Percentiles rank a stretch among this genome's conserved stretches.
Evolutionary conservation across 2,797 vertebrate species (phyloP).

Genomic region (Sphenopsis melanotis): DNA sequence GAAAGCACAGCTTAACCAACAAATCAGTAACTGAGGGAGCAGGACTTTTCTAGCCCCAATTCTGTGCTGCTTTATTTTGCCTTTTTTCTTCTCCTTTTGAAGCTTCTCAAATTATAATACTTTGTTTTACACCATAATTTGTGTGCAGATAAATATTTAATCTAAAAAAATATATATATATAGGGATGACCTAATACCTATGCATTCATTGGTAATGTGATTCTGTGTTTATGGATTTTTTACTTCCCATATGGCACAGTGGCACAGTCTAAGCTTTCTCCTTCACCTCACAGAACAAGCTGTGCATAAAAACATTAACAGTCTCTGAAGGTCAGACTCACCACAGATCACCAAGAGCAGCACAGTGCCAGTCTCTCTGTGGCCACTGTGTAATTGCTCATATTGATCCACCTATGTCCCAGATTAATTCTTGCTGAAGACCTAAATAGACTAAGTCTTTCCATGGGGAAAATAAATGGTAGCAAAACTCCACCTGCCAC

Average conservation of each 20-base stretch:
- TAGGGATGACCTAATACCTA: not conserved
- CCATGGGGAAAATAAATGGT: not conserved
- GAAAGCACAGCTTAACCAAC: not conserved
- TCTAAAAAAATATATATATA: not conserved
- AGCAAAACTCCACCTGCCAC: not conserved
- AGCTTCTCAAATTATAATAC: not conserved
- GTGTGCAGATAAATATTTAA: not conserved
- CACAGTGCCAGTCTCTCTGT: not conserved
- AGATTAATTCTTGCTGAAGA: not conserved
- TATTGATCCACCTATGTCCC: not conserved
- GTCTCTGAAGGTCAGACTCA: not conserved
- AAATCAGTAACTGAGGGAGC: not conserved
- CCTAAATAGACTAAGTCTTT: not conserved
- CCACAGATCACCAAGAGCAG: not conserved
- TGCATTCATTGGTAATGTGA: not conserved
- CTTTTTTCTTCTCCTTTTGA: not conserved
- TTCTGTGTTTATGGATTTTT: not conserved
- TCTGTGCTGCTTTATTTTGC: not conserved
- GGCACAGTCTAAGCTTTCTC: not conserved
- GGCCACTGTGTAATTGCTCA: not conserved
- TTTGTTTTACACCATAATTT: not conserved
- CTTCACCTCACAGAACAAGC: not conserved
- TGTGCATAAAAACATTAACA: not conserved
- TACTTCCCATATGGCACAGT: not conserved
- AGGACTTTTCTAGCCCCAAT: not conserved